Evolutionary conservation across 2,888 invertebrate genomes (phyloP).

Genomic region (Sericinus montela): DNA sequence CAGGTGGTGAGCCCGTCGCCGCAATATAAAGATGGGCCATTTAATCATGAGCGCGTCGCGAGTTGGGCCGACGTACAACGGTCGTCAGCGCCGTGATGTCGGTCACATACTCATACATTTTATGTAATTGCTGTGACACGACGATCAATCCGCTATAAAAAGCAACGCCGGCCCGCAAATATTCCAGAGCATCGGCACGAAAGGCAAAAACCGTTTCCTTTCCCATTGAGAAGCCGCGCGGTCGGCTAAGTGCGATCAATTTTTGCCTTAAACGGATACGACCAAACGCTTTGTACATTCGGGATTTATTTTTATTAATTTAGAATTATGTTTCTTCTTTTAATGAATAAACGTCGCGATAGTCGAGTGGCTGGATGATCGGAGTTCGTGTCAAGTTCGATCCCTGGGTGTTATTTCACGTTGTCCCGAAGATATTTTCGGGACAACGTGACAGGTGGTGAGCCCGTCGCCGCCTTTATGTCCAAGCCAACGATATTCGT

Average conservation of each 20-base stretch:
- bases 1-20: too few relatives aligned
- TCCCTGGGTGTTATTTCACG: too few relatives aligned
- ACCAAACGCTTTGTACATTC: background rate
- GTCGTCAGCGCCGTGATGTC: slow-evolving; percentile 21
- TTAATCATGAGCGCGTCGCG: background rate
- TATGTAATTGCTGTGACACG: slow-evolving; percentile 31
- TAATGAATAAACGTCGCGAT: too few relatives aligned
- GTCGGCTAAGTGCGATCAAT: slow-evolving; percentile 2
- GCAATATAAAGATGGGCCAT: background rate
- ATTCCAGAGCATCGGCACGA: slow-evolving; percentile 18
- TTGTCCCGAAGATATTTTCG: too few relatives aligned
- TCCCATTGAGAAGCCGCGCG: slow-evolving; percentile 27
- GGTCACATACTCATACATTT: slow-evolving; percentile 23
- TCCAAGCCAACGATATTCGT: too few relatives aligned
- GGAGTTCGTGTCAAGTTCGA: too few relatives aligned
- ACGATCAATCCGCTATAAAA: slow-evolving; percentile 18
- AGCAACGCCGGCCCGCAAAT: slow-evolving; percentile 7
- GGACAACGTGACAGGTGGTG: too few relatives aligned
- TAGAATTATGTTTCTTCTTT: too few relatives aligned
- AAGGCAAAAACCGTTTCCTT: slow-evolving; percentile 31
- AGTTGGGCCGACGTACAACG: slow-evolving; percentile 13
- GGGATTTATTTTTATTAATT: too few relatives aligned
- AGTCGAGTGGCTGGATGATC: too few relatives aligned
- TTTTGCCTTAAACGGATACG: slow-evolving; percentile 4
- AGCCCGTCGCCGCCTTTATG: too few relatives aligned